Base-by-base conservation (phyloP, 2,888 invertebrate species). In the Caenorhabditis panamensis region DNA sequence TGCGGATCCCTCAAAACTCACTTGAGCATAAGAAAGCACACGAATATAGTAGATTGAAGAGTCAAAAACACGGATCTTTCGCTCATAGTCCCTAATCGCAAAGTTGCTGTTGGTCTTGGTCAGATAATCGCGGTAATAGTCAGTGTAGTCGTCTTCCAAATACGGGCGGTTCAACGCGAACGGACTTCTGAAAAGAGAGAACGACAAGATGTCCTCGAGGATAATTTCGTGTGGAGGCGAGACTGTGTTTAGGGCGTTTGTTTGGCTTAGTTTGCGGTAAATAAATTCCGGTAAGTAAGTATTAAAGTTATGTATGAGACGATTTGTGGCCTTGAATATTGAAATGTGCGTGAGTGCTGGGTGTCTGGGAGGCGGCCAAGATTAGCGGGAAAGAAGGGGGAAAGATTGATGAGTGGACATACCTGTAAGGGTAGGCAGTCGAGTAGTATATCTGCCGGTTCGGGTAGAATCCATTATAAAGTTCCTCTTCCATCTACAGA, bases 21-120 rank as follows among this genome's bases (percentile, higher is more conserved):
- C 79, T 67, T 80, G 80, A 69, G 80, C 80, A 72, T 80, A 80
- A 24, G 76, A 66, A 26, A 80, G 67, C 8, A 80, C 80, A 41
- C 76, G 75, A 62, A 80, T 80, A 62, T 80, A 80, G 56, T 76
- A 76, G 24, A 72, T 51, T 6, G 80, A 76, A 0, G 76, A 71
- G 51, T 80, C 80, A 53, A 66, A 76, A 24, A 67, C 63, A 36
- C 66, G 53, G 26, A 75, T 56, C 36, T 68, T 58, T 13, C 76
- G 67, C 44, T 76, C 80, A 67, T 80, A 80, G 56, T 80, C 80
- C 37, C 80, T 62, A 44, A 80, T 76, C 18, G 76, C 76, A 62
- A 71, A 76, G 53, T 71, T 80, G 28, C 66, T 71, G 28, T 75
- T 75, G n/a, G 80, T 66, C 36, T 80, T 80, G 13, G 76, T 72